These are phyloP conservation scores for Polypterus senegalus DNA, from an alignment of 2,113 vertebrate species.

Conservation along the genomic window DNA sequence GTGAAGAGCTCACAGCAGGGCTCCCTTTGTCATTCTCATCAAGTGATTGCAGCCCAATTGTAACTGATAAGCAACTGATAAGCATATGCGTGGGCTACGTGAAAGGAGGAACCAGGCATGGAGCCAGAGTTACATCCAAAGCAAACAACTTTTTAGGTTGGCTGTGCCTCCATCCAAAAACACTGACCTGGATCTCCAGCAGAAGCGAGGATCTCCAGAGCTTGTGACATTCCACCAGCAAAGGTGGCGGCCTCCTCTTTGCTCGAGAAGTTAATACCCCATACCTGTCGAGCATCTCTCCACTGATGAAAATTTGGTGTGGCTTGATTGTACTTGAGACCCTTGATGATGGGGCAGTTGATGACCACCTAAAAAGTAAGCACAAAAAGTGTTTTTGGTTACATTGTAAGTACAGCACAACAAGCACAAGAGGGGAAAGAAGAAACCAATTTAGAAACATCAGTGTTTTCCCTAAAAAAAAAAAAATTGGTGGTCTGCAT, in stretches of 20 bases:
- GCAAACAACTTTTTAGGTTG: too few species aligned
- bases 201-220: slow-evolving; percentile 48
- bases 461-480: too few species aligned
- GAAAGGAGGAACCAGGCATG: too few species aligned
- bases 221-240: slow-evolving; percentile 54
- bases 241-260: slow-evolving; percentile 72
- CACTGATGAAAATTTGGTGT: slow-evolving; percentile 86
- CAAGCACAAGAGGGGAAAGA: too few species aligned
- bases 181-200: slow-evolving; percentile 41
- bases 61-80: too few species aligned
- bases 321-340: slow-evolving; percentile 84
- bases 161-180: too few species aligned
- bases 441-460: neutral
- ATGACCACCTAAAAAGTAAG: slow-evolving; percentile 63
- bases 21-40: too few species aligned
- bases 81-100: too few species aligned
- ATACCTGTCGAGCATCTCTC: slow-evolving; percentile 78
- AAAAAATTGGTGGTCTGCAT: too few species aligned
- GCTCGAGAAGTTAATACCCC: slow-evolving; percentile 82
- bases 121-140: too few species aligned
- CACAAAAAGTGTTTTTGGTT: neutral
- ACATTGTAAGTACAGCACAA: neutral
- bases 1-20: too few species aligned
- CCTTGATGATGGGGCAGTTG: slow-evolving; percentile 69
- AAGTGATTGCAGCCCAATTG: too few species aligned